These are phyloP conservation scores for Linepithema humile DNA, from an alignment of 1,140 invertebrate species.

Conservation along the genomic window DNA sequence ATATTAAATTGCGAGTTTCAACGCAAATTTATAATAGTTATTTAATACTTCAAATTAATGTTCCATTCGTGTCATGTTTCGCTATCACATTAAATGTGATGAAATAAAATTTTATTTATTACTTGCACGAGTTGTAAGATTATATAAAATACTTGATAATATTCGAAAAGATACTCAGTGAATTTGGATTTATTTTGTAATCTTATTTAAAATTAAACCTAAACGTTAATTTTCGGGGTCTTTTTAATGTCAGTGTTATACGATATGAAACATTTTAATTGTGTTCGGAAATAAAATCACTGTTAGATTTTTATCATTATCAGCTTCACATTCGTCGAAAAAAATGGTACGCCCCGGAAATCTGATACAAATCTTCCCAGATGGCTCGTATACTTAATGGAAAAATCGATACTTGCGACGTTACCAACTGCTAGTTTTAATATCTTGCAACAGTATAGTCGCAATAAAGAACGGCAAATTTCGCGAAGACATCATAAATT, in stretches of 20 bases:
- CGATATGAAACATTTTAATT: background rate
- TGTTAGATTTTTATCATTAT: background rate
- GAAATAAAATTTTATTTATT: background rate
- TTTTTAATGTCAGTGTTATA: background rate
- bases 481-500: slow-evolving; percentile 61
- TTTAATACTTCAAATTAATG: background rate
- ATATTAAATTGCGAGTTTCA: too few species aligned
- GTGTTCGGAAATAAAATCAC: background rate
- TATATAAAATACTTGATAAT: background rate
- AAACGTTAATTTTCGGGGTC: too few species aligned
- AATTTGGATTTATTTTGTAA: background rate
- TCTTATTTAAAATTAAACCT: background rate
- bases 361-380: background rate
- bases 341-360: too few species aligned
- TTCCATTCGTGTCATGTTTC: background rate
- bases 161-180: background rate
- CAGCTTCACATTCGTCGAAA: background rate
- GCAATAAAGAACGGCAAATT: slow-evolving; percentile 7
- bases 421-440: slow-evolving; percentile 10
- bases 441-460: background rate
- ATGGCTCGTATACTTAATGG: background rate
- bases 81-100: background rate
- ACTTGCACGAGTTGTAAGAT: background rate
- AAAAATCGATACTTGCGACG: slow-evolving; percentile 19
- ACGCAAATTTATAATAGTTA: background rate